Evolutionary conservation across 53 echinoderm and acorn worm species (phyloP).

Genomic region (Actinopyga echinites): DNA sequence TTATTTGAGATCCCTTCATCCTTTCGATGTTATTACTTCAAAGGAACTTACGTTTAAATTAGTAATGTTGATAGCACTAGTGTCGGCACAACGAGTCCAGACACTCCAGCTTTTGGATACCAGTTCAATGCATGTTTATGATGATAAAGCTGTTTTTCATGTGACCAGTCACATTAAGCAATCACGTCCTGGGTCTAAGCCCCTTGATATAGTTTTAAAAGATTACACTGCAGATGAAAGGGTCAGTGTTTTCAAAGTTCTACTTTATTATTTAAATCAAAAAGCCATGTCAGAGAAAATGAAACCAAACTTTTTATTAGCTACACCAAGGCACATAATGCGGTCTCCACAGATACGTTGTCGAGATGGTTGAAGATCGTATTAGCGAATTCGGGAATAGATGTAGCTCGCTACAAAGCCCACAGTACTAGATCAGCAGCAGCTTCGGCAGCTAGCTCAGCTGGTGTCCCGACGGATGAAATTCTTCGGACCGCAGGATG

Average conservation of each 20-base stretch:
- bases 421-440: too few species aligned
- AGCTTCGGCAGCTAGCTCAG: too few species aligned
- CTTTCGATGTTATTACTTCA: conserved; percentile 2
- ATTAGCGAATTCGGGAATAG: conserved; percentile 28
- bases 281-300: background rate
- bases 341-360: conserved; percentile 29
- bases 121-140: background rate
- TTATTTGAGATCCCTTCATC: background rate
- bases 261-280: conserved; percentile 14
- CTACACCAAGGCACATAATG: conserved; percentile 10
- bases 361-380: conserved; percentile 42
- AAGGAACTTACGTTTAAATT: conserved; percentile 26
- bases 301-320: conserved; percentile 28
- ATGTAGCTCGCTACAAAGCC: too few species aligned
- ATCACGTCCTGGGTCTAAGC: background rate
- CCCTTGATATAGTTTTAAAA: background rate
- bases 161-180: background rate
- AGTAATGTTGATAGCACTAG: conserved; percentile 9
- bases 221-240: background rate
- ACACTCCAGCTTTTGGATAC: background rate
- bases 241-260: conserved; percentile 25
- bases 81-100: conserved; percentile 16
- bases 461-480: too few species aligned
- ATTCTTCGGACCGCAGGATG: too few species aligned
- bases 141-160: background rate